These are phyloP conservation scores for Tanypteryx hageni DNA, from an alignment of 2,888 invertebrate species.

Conservation along the genomic window DNA sequence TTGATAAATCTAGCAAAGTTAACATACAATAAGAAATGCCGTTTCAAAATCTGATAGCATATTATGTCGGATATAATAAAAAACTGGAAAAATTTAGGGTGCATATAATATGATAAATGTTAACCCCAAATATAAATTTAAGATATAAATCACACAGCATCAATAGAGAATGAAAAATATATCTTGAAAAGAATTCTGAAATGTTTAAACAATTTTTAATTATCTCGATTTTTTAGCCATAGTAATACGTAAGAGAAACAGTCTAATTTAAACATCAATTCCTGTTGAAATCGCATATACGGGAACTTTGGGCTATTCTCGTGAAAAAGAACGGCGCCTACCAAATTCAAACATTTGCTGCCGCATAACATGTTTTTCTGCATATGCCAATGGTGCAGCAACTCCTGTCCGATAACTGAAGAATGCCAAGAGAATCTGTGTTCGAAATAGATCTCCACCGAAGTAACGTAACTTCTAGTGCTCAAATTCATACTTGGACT, in stretches of 20 bases:
- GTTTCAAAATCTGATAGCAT: neutral
- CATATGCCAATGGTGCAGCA: neutral
- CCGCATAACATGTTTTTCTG: neutral
- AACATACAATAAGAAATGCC: neutral
- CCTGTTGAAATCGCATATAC: neutral
- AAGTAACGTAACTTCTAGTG: no score
- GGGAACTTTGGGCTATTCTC: neutral
- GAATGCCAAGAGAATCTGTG: no score
- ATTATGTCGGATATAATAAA: neutral
- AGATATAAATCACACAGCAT: no score
- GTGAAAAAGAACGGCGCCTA: neutral
- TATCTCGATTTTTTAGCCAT: no score
- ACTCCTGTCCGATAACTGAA: neutral
- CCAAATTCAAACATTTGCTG: neutral
- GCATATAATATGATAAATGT: neutral
- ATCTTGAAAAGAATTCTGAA: no score
- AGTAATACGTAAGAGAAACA: neutral
- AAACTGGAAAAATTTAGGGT: neutral
- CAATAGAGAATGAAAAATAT: no score
- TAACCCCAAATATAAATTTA: neutral
- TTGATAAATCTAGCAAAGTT: no score
- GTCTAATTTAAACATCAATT: neutral
- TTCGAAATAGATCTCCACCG: no score
- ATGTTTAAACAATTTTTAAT: no score
- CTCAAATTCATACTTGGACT: no score